These are phyloP conservation scores for Syrrhaptes paradoxus DNA, from an alignment of 2,113 vertebrate genomes.

Conservation along the genomic window DNA sequence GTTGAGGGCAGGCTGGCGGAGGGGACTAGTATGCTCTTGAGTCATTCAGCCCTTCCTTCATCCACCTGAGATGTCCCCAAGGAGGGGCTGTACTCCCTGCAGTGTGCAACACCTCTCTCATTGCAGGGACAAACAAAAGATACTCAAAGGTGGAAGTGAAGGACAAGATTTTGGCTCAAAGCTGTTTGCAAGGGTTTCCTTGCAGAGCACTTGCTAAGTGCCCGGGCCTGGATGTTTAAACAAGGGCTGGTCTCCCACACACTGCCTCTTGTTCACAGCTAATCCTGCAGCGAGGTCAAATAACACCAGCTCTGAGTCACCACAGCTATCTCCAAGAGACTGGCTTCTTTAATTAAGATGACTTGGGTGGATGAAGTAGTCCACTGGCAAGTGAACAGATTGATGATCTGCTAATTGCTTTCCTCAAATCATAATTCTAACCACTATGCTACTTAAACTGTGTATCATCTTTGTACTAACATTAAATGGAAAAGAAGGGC, in stretches of 20 bases:
- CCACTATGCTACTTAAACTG: background rate
- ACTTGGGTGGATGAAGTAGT: background rate
- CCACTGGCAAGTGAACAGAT: background rate
- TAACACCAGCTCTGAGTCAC: slow-evolving; percentile 42
- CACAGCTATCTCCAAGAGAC: slow-evolving; percentile 13
- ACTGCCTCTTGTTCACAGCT: background rate
- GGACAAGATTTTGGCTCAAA: background rate
- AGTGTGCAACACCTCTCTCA: background rate
- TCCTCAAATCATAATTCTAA: background rate
- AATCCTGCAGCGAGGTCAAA: slow-evolving; percentile 34
- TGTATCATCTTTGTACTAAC: background rate
- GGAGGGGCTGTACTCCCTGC: background rate
- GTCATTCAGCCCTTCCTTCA: background rate
- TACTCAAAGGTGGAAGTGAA: background rate
- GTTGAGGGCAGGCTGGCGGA: background rate
- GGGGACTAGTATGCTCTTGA: fast-evolving
- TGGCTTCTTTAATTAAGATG: background rate
- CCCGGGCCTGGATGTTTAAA: background rate
- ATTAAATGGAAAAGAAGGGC: slow-evolving; percentile 24
- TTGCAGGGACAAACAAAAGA: background rate
- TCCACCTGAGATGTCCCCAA: background rate
- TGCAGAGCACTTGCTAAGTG: background rate
- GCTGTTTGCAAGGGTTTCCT: background rate
- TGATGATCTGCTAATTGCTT: slow-evolving; percentile 3
- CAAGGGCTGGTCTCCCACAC: slow-evolving; percentile 38